These are phyloP conservation scores for Oscheius sp. DNA, from an alignment of 2,888 invertebrate species.

Conservation along the genomic window DNA sequence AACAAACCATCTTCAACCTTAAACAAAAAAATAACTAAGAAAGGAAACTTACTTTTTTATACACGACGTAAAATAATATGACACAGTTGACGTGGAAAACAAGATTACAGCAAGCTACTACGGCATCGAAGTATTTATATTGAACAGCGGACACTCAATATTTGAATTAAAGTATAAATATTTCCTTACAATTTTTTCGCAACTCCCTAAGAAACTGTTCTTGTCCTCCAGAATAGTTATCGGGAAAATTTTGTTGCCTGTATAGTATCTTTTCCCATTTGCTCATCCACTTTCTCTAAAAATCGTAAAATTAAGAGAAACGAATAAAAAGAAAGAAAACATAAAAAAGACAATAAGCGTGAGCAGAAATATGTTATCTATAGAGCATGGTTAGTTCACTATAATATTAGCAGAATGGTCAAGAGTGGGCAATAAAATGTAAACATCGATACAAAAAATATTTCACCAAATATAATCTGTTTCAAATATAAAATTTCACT, in stretches of 20 bases:
- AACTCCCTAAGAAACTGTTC: conserved; percentile 86
- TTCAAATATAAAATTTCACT: no score
- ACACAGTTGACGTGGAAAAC: conserved; percentile 83
- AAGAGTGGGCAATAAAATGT: no score
- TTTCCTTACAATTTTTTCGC: conserved; percentile 72
- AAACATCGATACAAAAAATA: no score
- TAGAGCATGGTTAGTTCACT: no score
- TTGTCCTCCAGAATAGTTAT: conserved; percentile 89
- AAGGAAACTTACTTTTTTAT: conserved; percentile 60
- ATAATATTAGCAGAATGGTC: no score
- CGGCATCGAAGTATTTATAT: conserved; percentile 81
- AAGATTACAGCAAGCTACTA: conserved; percentile 83
- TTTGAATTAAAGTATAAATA: neutral
- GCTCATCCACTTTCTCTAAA: neutral
- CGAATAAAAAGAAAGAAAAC: no score
- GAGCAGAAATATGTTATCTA: no score
- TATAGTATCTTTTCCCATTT: conserved; percentile 90
- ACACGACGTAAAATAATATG: conserved; percentile 70
- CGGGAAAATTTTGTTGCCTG: conserved; percentile 86
- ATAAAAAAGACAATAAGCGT: no score
- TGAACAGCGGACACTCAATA: conserved; percentile 81
- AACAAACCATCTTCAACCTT: conserved; percentile 63
- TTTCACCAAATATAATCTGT: no score
- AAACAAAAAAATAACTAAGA: no score
- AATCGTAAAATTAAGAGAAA: no score